Evolutionary conservation across 2,888 invertebrate genomes (phyloP), one percentile per base, ranked within the genome.

Genomic region (Myopa testacea): DNA sequence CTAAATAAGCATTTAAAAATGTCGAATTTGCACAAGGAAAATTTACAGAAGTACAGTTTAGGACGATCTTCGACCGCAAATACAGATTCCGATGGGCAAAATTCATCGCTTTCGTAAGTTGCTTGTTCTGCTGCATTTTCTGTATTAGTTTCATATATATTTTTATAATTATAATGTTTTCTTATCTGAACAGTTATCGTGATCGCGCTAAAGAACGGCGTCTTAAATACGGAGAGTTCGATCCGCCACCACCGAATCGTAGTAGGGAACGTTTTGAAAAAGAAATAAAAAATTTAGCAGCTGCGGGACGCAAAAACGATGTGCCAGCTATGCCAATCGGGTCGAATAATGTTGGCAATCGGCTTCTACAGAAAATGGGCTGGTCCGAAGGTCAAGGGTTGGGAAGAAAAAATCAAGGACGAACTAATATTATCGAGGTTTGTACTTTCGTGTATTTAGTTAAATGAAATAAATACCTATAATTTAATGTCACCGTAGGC

Each of bases 331-430:
- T 86, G 84, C 89, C 90, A 8, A 92, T 97, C 85, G 91, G 96
- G 83, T 93, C 95, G 0, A 97, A 96, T 82, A 98, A 98, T 84
- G 96, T 98, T 78, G 99, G 99, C 8, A 98, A 95, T 87, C 95
- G 96, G 86, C 91, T 99, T 88, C 89, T 99, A 81, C 98, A 99
- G 89, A 98, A 97, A 90, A 99, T 99, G 99, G 99, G 99, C 5
- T 99, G 99, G 99, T 95, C 95, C 7, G 97, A 97, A 87, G 99
- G 99, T 0, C 94, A 96, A 90, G 99, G 99, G 0, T 90, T 99
- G 37, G 99, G 99, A 0, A 96, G 95, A 87, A 92, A 93, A 75
- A 97, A 97, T 87, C 98, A 99, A 89, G 98, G 97, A 16, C 91
- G 97, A 84, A 96, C 96, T 38, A 95, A 95, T 75, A 98, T 98